Conservation (phyloP, 2,888 invertebrate genomes). For the Philonicus albiceps region DNA sequence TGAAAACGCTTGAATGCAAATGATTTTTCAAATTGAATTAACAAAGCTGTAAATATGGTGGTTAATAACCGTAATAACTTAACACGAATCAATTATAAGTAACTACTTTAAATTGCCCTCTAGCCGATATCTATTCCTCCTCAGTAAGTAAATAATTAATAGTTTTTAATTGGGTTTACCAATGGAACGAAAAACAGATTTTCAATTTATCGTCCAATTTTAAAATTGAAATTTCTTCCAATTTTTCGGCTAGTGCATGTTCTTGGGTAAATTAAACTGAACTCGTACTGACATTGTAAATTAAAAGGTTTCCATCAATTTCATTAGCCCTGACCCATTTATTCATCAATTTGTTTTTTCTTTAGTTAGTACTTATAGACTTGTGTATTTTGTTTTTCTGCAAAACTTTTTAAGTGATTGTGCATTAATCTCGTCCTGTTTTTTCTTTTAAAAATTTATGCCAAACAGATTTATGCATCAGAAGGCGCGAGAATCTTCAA, state of each 20-base stretch:
- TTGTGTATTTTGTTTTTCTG: conserved; percentile 1
- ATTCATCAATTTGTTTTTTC: conserved; percentile 29
- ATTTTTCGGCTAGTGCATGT: neutral
- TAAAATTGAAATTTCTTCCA: neutral
- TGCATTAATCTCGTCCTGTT: conserved; percentile 54
- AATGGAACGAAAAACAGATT: neutral
- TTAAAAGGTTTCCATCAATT: conserved; percentile 37
- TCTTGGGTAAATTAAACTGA: conserved; percentile 9
- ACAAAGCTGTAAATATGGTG: neutral
- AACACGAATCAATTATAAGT: neutral
- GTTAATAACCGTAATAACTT: neutral
- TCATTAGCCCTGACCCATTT: conserved; percentile 48
- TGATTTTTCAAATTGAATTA: neutral
- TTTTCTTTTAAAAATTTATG: conserved; percentile 56
- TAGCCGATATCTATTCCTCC: neutral
- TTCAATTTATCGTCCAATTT: neutral
- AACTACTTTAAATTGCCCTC: neutral
- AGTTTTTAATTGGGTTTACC: neutral
- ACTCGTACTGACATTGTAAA: conserved; percentile 36
- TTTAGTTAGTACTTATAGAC: neutral
- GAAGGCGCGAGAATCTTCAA: conserved; percentile 73
- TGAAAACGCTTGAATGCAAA: neutral
- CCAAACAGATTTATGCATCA: conserved; percentile 63
- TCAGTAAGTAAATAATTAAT: neutral
- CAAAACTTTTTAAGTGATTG: conserved; percentile 50